phyloP scores from a whole-genome alignment of 2,113 vertebrate genomes.

The Mormoops blainvillei region DNA sequence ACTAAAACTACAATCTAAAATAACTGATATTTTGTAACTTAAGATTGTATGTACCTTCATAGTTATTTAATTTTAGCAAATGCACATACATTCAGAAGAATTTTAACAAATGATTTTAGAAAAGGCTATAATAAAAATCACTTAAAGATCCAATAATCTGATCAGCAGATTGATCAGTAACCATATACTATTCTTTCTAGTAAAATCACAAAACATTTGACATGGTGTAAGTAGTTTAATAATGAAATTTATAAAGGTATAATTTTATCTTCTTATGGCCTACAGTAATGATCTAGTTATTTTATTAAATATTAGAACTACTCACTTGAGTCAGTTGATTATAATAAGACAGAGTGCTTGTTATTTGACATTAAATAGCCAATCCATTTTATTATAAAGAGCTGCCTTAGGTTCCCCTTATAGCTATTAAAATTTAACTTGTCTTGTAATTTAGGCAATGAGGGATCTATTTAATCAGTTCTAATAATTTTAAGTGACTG shows the following conservation, averaged over 20 bases:
- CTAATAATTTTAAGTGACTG: conserved; percentile 65
- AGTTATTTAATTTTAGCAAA: neutral
- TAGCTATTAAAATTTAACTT: conserved; percentile 62
- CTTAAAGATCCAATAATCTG: neutral
- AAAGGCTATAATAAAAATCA: conserved; percentile 7
- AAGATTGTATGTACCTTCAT: neutral
- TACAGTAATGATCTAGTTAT: conserved; percentile 24
- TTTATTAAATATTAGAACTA: conserved; percentile 53
- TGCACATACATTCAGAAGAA: neutral
- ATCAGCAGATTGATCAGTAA: neutral
- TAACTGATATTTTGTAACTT: neutral
- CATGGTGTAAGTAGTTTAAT: neutral
- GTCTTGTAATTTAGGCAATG: conserved; percentile 54
- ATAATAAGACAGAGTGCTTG: conserved; percentile 45
- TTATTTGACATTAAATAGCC: conserved; percentile 54
- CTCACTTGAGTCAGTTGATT: conserved; percentile 45
- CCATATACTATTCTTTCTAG: neutral
- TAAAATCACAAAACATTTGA: neutral
- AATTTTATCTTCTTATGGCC: conserved; percentile 33
- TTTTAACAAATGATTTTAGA: neutral
- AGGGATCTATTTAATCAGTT: conserved; percentile 62
- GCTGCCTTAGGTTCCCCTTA: conserved; percentile 46
- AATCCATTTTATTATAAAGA: conserved; percentile 61
- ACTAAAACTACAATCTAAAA: neutral
- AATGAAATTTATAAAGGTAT: neutral